A percentile compares a stretch with the other conserved stretches of the same genome.
Conservation (phyloP, 2,888 invertebrate genomes). For the Brenthis hecate region DNA sequence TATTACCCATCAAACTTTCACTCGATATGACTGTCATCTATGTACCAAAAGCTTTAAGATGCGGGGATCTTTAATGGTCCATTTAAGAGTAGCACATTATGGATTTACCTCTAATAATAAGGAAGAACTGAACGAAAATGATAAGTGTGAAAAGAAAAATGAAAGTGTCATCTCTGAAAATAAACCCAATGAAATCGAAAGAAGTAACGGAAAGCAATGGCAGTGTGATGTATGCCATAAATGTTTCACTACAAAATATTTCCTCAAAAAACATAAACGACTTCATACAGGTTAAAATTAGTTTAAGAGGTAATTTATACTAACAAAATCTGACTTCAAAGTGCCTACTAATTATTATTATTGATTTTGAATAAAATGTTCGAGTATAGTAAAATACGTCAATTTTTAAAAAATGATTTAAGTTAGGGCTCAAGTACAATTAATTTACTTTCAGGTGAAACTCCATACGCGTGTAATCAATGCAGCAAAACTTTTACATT, state of each 20-base stretch:
- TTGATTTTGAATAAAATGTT: too few relatives aligned
- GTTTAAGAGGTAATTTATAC: slow-evolving; percentile 29
- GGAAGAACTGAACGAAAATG: slow-evolving; percentile 37
- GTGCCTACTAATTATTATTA: too few relatives aligned
- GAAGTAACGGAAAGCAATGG: slow-evolving; percentile 89
- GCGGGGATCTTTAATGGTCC: slow-evolving; percentile 91
- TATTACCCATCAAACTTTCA: slow-evolving; percentile 59
- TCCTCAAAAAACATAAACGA: slow-evolving; percentile 93
- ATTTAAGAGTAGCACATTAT: slow-evolving; percentile 90
- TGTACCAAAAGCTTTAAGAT: slow-evolving; percentile 91
- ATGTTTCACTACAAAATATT: slow-evolving; percentile 94
- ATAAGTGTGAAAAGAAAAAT: slow-evolving; percentile 46
- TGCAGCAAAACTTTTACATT: slow-evolving; percentile 94
- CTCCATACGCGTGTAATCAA: slow-evolving; percentile 91
- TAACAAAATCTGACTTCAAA: slow-evolving; percentile 23
- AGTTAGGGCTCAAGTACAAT: neutral
- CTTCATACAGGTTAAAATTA: slow-evolving; percentile 88
- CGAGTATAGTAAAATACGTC: too few relatives aligned
- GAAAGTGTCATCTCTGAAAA: slow-evolving; percentile 46
- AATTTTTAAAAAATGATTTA: too few relatives aligned
- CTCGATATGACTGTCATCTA: slow-evolving; percentile 87
- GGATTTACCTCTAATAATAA: slow-evolving; percentile 72
- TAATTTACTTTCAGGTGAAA: slow-evolving; percentile 85
- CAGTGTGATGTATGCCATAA: slow-evolving; percentile 92
- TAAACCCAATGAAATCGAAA: slow-evolving; percentile 51